These are phyloP conservation scores for Solenopsis invicta DNA, from an alignment of 1,140 invertebrate genomes.

Conservation along the genomic window DNA sequence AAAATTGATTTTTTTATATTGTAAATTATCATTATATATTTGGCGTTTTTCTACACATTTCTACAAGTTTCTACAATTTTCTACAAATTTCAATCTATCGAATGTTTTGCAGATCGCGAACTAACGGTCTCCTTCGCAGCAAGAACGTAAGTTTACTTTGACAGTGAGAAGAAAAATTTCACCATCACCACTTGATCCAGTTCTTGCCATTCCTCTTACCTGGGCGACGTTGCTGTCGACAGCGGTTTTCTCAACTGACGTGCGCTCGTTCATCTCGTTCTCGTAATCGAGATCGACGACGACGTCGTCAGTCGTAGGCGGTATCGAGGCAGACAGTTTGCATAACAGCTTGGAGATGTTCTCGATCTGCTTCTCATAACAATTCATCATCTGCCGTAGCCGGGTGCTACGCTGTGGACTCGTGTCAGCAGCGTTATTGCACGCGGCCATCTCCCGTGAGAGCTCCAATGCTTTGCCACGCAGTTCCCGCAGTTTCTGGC, in stretches of 20 bases:
- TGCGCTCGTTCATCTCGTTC: conserved; percentile 9
- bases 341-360: conserved; percentile 67
- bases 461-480: conserved; percentile 65
- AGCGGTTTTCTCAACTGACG: neutral
- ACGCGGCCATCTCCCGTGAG: conserved; percentile 44
- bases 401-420: conserved; percentile 56
- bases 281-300: conserved; percentile 38
- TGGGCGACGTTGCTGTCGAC: conserved; percentile 11
- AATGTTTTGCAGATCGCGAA: neutral
- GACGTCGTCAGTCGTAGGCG: conserved; percentile 3
- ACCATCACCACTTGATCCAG: neutral
- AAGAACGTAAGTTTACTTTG: neutral
- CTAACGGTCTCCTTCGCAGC: neutral
- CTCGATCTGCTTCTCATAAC: conserved; percentile 77
- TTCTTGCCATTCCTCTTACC: neutral
- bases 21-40: neutral
- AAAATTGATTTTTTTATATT: neutral
- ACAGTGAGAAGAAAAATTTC: neutral
- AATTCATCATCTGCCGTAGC: conserved; percentile 75
- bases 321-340: conserved; percentile 54
- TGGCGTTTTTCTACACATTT: too few relatives aligned
- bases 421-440: conserved; percentile 35
- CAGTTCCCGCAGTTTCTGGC: conserved; percentile 70
- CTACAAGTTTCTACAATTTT: too few relatives aligned
- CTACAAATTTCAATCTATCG: neutral